Base-by-base conservation (phyloP, 1,140 invertebrate genomes). In the Sycophaga agraensis region DNA sequence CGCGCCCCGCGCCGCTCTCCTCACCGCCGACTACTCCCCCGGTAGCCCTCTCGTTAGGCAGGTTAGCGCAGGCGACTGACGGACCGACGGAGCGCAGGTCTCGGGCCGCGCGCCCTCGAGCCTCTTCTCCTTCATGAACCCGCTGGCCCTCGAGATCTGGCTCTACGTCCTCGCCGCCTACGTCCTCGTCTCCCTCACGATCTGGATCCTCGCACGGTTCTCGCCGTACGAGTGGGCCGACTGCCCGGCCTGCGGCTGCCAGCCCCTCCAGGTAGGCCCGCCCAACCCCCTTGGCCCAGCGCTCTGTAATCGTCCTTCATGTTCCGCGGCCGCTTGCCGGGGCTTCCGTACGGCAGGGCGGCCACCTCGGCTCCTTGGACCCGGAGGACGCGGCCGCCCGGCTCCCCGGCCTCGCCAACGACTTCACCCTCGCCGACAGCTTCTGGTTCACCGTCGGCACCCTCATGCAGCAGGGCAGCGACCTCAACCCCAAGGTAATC, bases 401-500 rank as follows among this genome's bases (percentile, higher is more conserved):
- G 39, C 70, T 84, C 62, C 75, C 75, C 11, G 79, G 71, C 68
- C 79, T 78, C 35, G 85, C 89, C 79, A 93, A 92, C 77, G 88
- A 90, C 74, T 93, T 93, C 73, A 91, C 86, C 34, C 78, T 93
- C 59, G 84, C 86, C 70, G 93, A 93, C 81, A 89, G 88, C 82
- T 91, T 95, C 78, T 95, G 92, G 92, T 95, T 95, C 80, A 91
- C 92, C 12, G 90, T 97, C 66, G 94, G 94, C 50, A 94, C 92
- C 9, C 86, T 97, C 64, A 96, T 96, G 93, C 93, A 96, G 79
- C 94, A 96, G 84, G 94, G 92, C 65, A 92, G 90, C 65, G 91
- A 93, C 76, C 83, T 94, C 64, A 91, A 91, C 77, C 93, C 93
- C 50, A 89, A 91, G 89, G 86, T 88, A 84, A 72, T 68, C 48